Evolutionary conservation across 1,140 invertebrate genomes (phyloP).

Genomic region (Monochamus saltuarius): DNA sequence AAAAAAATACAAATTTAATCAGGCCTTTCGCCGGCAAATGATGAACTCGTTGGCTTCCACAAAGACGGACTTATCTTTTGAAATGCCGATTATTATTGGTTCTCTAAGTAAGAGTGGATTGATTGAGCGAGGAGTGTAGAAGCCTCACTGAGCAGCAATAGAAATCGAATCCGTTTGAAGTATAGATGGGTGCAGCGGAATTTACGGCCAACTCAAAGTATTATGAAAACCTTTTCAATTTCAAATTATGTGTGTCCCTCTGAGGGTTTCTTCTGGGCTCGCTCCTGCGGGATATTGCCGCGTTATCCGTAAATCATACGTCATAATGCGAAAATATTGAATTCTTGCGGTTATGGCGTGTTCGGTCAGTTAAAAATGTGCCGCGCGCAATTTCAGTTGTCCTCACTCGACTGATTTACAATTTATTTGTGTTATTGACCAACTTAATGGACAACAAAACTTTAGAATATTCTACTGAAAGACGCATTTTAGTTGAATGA

Average conservation of each 20-base stretch:
- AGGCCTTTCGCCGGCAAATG: slow-evolving; percentile 19
- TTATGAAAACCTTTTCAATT: slow-evolving; percentile 21
- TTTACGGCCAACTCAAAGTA: neutral
- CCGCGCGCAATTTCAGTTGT: no score
- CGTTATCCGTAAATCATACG: neutral
- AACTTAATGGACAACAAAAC: no score
- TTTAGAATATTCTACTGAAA: no score
- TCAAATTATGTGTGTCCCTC: slow-evolving; percentile 19
- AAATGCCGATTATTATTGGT: slow-evolving; percentile 25
- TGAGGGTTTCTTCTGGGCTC: no score
- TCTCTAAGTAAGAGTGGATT: slow-evolving; percentile 21
- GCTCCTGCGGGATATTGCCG: neutral
- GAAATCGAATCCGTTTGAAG: slow-evolving; percentile 31
- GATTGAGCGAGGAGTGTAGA: slow-evolving; percentile 32
- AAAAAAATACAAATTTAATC: slow-evolving; percentile 32
- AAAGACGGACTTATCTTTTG: slow-evolving; percentile 30
- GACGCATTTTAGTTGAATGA: no score
- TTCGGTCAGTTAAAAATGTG: no score
- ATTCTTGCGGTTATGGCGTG: neutral
- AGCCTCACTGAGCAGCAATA: slow-evolving; percentile 25
- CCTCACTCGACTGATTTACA: no score
- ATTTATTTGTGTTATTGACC: no score
- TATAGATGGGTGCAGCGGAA: neutral
- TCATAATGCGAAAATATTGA: slow-evolving; percentile 1
- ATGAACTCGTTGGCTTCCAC: slow-evolving; percentile 23